Evolutionary conservation across 2,888 invertebrate species (phyloP), one percentile per base, ranked within the genome.

Genomic region (Caenorhabditis panamensis): DNA sequence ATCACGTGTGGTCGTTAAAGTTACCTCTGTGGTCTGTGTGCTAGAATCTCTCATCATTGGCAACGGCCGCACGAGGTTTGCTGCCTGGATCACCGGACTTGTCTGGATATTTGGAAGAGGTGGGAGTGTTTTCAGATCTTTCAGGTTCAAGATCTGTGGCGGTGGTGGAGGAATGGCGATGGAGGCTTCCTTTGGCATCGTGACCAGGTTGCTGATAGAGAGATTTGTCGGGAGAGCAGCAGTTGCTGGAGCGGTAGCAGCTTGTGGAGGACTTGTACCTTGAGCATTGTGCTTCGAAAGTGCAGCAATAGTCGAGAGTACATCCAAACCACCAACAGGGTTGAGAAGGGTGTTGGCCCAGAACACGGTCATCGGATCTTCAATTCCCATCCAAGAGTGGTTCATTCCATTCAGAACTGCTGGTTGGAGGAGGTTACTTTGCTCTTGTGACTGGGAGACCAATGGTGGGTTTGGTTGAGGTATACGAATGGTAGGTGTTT

Each of bases 291-390:
- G 81, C 28, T 73, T 77, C 16, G 77, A 75, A 51, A 83, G 62
- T 54, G 83, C 80, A 41, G 85, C 83, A 26, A 85, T 44, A 2
- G 82, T 82, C 22, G 83, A 82, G 24, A 85, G 68, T 61, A 85
- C 75, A 47, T 85, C 85, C 47, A 85, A 62, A 51, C 83, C 82
- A n/a, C 78, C 78, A n/a, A 72, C 72, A 1, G 79, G 79, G 47
- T 79, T 79, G 41, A 85, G 53, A 71, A 85, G 78, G 11, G 75
- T 66, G 37, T 85, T 85, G 18, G 85, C 85, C 85, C 85, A 85
- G n/a, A 85, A 54, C 72, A 85, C 61, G n/a, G 85, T 66, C 47
- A 83, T 51, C 0, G 73, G 79, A 24, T 85, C 85, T 49, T 83
- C 78, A 11, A 79, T 28, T 59, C 75, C 79, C 71, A 77, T 69